Conservation (phyloP, 2,797 vertebrate genomes). For the Lepus oiostolus region DNA sequence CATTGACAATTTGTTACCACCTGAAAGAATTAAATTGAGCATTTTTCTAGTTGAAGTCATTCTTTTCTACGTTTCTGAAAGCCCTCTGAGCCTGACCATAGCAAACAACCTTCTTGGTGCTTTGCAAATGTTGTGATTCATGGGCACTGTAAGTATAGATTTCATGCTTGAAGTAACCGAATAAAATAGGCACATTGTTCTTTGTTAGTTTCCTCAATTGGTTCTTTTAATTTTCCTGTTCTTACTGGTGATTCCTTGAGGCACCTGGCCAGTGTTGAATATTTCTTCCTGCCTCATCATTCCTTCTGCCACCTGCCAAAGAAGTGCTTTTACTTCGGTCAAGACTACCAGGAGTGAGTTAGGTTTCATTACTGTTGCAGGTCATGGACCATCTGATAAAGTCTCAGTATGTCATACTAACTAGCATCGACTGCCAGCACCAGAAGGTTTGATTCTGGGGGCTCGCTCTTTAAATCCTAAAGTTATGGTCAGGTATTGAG, state of each 20-base stretch:
- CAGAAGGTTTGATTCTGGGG: conserved; percentile 27
- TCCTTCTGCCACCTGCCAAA: conserved; percentile 67
- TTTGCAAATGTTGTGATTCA: conserved; percentile 67
- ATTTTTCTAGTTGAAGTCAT: conserved; percentile 63
- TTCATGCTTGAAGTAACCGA: conserved; percentile 61
- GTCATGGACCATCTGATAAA: conserved; percentile 50
- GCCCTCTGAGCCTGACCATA: conserved; percentile 1
- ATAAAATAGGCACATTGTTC: conserved; percentile 70
- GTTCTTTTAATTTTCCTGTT: conserved; percentile 67
- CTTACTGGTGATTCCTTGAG: conserved; percentile 67
- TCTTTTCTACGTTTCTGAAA: conserved; percentile 42
- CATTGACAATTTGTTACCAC: conserved; percentile 29
- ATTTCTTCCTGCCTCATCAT: conserved; percentile 77
- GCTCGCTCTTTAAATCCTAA: conserved; percentile 1
- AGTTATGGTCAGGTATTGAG: not conserved
- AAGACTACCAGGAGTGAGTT: conserved; percentile 57
- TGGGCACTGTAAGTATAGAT: conserved; percentile 10
- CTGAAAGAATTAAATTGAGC: conserved; percentile 21
- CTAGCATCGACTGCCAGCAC: not conserved
- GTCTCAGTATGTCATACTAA: not conserved
- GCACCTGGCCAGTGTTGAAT: conserved; percentile 23
- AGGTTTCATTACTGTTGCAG: conserved; percentile 58
- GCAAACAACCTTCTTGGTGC: conserved; percentile 52
- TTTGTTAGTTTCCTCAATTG: conserved; percentile 68
- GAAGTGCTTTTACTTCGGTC: conserved; percentile 60